Conservation (phyloP, 2,797 vertebrate genomes). For the Chaunax sp. region DNA sequence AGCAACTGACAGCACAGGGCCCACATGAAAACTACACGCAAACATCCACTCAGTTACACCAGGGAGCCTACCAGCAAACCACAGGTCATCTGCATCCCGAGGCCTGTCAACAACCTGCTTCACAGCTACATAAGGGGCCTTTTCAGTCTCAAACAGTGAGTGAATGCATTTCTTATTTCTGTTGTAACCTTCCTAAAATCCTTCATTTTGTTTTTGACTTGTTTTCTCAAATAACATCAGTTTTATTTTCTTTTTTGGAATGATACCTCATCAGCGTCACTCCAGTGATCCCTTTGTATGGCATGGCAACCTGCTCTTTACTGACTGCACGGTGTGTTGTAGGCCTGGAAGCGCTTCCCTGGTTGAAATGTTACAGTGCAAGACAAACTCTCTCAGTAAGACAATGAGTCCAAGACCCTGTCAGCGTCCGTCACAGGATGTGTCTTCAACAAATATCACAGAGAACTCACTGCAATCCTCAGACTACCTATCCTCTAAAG, state of each 20-base stretch:
- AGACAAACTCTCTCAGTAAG: conserved; percentile 46
- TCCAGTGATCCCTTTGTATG: conserved; percentile 70
- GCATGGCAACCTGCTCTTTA: conserved; percentile 45
- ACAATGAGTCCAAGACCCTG: conserved; percentile 25
- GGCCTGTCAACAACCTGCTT: conserved; percentile 63
- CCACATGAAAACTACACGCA: conserved; percentile 62
- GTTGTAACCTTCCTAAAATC: conserved; percentile 1
- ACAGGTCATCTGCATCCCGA: conserved; percentile 65
- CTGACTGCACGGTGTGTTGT: conserved; percentile 43
- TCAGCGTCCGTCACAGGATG: conserved; percentile 44
- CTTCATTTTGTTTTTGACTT: conserved; percentile 16
- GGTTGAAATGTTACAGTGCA: conserved; percentile 67
- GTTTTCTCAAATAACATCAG: conserved; percentile 42
- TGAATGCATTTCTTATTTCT: conserved; percentile 29
- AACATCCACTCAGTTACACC: conserved; percentile 60
- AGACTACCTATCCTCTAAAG: conserved; percentile 23
- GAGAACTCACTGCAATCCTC: conserved; percentile 28
- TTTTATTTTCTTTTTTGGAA: conserved; percentile 51
- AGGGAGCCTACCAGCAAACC: conserved; percentile 69
- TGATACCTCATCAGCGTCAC: conserved; percentile 64
- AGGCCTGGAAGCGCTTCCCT: conserved; percentile 71
- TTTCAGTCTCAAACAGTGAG: conserved; percentile 81
- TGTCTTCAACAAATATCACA: conserved; percentile 25
- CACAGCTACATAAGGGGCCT: conserved; percentile 69
- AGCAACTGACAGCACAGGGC: conserved; percentile 65